Conservation (phyloP, 2,888 invertebrate species). For the Diaprepes abbreviatus region DNA sequence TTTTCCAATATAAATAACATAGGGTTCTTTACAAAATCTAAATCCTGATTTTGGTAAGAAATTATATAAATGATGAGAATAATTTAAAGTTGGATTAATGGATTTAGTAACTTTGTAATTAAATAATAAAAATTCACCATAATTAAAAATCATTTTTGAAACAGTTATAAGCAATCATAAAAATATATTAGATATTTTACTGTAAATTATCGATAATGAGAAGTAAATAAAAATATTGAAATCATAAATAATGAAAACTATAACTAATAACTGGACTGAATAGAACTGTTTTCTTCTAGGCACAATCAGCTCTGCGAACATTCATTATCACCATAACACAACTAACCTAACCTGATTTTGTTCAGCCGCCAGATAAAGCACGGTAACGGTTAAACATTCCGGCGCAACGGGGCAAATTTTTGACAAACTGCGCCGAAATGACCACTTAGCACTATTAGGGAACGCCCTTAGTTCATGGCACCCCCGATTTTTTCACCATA, state of each 20-base stretch:
- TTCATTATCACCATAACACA: conserved; percentile 31
- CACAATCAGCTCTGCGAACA: conserved; percentile 20
- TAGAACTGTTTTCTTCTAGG: conserved; percentile 24
- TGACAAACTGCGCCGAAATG: conserved; percentile 1
- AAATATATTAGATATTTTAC: no score
- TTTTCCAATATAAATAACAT: no score
- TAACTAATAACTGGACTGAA: conserved; percentile 16
- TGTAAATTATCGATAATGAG: no score
- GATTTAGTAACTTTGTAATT: no score
- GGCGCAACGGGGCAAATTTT: conserved; percentile 16
- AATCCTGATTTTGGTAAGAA: no score
- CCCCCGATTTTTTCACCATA: conserved; percentile 43
- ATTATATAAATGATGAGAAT: no score
- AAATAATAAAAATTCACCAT: no score
- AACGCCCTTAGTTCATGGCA: conserved; percentile 32
- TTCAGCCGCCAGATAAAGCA: conserved; percentile 32
- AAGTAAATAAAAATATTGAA: no score
- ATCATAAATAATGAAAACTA: neutral
- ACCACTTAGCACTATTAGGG: conserved; percentile 28
- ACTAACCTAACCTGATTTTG: conserved; percentile 44
- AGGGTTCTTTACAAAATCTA: no score
- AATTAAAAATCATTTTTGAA: no score
- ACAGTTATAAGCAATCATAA: no score
- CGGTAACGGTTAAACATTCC: conserved; percentile 30
- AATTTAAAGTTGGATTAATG: no score